These are phyloP conservation scores for Mythimna loreyi DNA, from an alignment of 2,888 invertebrate species.

Conservation along the genomic window DNA sequence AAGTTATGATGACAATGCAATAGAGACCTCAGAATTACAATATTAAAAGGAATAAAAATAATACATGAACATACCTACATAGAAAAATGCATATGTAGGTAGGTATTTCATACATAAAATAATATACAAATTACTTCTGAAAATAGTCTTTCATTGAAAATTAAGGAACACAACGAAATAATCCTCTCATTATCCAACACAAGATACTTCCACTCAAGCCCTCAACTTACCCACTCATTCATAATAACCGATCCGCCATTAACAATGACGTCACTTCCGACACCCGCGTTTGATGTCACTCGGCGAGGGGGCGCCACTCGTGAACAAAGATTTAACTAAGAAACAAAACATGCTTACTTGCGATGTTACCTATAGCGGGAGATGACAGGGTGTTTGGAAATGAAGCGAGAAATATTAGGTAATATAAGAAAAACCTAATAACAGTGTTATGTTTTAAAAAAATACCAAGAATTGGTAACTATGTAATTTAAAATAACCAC, in stretches of 20 bases:
- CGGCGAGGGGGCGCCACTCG: slow-evolving; percentile 65
- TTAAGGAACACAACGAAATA: neutral
- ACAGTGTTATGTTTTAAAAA: too few species aligned
- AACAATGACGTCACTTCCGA: slow-evolving; percentile 76
- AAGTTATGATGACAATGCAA: too few species aligned
- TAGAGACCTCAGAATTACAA: too few species aligned
- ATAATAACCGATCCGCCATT: slow-evolving; percentile 59
- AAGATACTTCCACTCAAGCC: slow-evolving; percentile 33
- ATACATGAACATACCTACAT: too few species aligned
- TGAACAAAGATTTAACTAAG: slow-evolving; percentile 85
- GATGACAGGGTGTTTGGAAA: slow-evolving; percentile 70
- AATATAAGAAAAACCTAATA: too few species aligned
- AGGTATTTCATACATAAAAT: too few species aligned
- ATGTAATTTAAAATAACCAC: too few species aligned
- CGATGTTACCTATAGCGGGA: slow-evolving; percentile 78
- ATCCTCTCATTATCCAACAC: slow-evolving; percentile 9
- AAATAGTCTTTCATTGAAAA: neutral
- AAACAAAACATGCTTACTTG: slow-evolving; percentile 87
- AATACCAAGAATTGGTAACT: too few species aligned
- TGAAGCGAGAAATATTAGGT: neutral
- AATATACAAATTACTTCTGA: neutral
- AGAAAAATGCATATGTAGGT: too few species aligned
- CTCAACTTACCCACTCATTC: slow-evolving; percentile 51
- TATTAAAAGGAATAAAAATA: too few species aligned
- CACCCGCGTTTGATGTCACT: slow-evolving; percentile 80